These are phyloP conservation scores for Mixornis gularis DNA, from an alignment of 2,113 vertebrate species.

Conservation along the genomic window DNA sequence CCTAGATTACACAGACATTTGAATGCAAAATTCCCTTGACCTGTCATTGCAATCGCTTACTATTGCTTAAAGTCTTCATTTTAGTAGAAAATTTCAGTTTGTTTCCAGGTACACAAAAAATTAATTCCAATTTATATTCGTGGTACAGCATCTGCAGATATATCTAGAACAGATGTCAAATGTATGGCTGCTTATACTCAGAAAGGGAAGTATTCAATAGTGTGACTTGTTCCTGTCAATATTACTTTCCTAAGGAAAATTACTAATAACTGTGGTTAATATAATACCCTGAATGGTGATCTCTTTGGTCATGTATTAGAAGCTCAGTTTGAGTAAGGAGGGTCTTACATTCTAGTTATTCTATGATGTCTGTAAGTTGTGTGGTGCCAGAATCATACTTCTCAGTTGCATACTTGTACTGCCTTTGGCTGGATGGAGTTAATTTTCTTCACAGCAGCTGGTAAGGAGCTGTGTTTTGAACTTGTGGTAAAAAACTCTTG, in stretches of 20 bases:
- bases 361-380: not conserved
- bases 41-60: not conserved
- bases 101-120: not conserved
- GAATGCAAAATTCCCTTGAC: not conserved
- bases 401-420: not conserved
- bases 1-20: fast-evolving
- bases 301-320: not conserved
- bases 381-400: not conserved
- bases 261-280: not conserved
- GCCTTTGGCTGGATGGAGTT: not conserved
- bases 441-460: not conserved
- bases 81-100: not conserved
- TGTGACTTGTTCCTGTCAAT: not conserved
- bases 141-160: not conserved
- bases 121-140: not conserved
- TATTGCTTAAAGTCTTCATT: not conserved
- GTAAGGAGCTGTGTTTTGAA: not conserved
- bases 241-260: not conserved
- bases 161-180: not conserved
- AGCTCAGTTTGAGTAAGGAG: not conserved
- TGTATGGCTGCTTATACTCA: not conserved
- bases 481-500: not conserved
- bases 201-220: not conserved
- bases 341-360: not conserved
- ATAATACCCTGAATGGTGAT: not conserved